Base-by-base conservation (phyloP, 2,888 invertebrate species). In the Biston betularia region DNA sequence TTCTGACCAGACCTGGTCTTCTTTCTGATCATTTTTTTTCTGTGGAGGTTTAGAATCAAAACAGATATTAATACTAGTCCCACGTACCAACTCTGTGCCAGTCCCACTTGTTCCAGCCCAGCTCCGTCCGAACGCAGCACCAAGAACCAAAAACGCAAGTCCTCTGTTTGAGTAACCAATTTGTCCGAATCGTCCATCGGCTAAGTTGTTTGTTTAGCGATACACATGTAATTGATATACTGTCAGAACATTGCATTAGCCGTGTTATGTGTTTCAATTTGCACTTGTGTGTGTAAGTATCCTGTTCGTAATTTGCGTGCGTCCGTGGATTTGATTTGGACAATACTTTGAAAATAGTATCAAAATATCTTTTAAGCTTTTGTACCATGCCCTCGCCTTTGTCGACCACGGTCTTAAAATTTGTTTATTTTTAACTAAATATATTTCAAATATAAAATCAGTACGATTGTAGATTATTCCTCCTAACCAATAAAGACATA, bases 191-290 rank as follows among this genome's bases (percentile, higher is more conserved):
- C 84, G 81, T 84, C 82, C 85, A 83, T 35, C 57, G 48, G 79
- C 82, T 86, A 87, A 89, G 84, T 81, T 80, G 83, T 90, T 89
- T 92, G 81, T 89, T 92, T 90, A 91, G 90, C 90, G 88, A 87
- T 86, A 86, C 80, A 85, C 81, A 82, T 88, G 87, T 91, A 90
- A 92, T 89, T 89, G 89, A 85, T 82, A 78, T 83, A 84, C 61
- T 84, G 85, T 80, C 85, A 59, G 67, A 63, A 60, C 49, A 45
- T 81, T 81, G 79, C 78, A 75, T 77, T 75, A 75, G 77, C 66
- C 54, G 63, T 71, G 69, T 71, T 73, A 70, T 73, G 62, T 69
- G 62, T 67, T 70, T 65, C 72, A 72, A 73, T 75, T 75, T 60
- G 55, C 75, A 73, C 69, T 57, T 60, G 62, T 62, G 53, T 62